These are phyloP conservation scores for Sebastes kiyomatsui DNA, from an alignment of 2,797 vertebrate genomes.

Conservation along the genomic window DNA sequence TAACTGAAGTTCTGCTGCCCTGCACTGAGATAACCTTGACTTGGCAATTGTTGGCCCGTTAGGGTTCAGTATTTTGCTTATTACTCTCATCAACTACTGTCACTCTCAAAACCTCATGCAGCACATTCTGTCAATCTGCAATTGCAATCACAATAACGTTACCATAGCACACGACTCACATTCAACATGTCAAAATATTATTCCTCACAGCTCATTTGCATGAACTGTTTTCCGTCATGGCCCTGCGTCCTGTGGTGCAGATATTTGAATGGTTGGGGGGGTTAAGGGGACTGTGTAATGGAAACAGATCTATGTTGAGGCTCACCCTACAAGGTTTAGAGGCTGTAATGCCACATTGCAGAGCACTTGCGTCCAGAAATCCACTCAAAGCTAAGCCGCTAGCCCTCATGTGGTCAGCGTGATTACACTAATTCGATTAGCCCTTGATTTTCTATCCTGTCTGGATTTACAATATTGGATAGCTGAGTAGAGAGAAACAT, in stretches of 20 bases:
- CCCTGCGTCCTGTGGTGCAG: background rate
- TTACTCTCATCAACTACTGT: background rate
- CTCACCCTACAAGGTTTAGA: conserved; percentile 29
- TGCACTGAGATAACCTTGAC: background rate
- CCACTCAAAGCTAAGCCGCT: conserved; percentile 66
- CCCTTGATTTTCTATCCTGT: conserved; percentile 50
- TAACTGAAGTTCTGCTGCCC: background rate
- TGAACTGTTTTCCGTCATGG: background rate
- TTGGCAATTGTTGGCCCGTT: background rate
- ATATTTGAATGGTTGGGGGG: background rate
- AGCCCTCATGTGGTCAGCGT: conserved; percentile 62
- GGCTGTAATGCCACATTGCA: conserved; percentile 49
- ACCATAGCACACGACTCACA: background rate
- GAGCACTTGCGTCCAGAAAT: conserved; percentile 58
- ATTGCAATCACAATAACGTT: background rate
- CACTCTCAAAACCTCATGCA: background rate
- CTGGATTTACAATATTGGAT: conserved; percentile 67
- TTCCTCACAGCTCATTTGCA: conserved; percentile 23
- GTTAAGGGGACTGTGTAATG: background rate
- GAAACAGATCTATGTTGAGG: conserved; percentile 35
- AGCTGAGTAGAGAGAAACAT: conserved; percentile 63
- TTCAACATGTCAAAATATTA: conserved; percentile 12
- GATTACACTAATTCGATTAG: conserved; percentile 76
- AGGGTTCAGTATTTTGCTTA: background rate
- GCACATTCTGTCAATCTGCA: background rate